phyloP scores from a whole-genome alignment of 2,113 vertebrate species.

The Thomomys bottae region DNA sequence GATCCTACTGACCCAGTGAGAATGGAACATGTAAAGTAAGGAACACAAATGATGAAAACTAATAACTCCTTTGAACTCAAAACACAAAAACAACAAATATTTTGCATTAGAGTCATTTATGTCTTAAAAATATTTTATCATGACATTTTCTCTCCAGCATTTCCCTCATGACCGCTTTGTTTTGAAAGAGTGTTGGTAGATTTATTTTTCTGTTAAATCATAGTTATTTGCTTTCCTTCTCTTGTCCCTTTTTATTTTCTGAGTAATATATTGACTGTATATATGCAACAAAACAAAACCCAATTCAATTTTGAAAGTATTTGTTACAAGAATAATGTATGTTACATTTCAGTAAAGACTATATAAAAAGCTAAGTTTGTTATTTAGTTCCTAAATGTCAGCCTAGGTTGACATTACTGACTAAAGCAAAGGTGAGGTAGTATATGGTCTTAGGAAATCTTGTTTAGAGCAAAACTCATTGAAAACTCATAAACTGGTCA shows the following conservation, averaged over 20 bases:
- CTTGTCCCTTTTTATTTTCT: slow-evolving; percentile 39
- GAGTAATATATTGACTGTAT: not conserved
- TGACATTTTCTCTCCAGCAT: slow-evolving; percentile 61
- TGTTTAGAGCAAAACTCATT: slow-evolving; percentile 31
- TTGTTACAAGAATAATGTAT: slow-evolving; percentile 36
- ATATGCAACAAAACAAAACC: slow-evolving; percentile 58
- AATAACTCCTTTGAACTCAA: slow-evolving; percentile 66
- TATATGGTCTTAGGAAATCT: slow-evolving; percentile 3
- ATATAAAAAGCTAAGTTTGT: slow-evolving; percentile 54
- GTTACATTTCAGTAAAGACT: slow-evolving; percentile 41
- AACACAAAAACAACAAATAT: slow-evolving; percentile 55
- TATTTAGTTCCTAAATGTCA: slow-evolving; percentile 40
- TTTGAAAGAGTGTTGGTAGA: slow-evolving; percentile 53
- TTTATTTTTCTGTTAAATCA: slow-evolving; percentile 57
- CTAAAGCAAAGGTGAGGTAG: slow-evolving; percentile 36
- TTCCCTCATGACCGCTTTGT: slow-evolving; percentile 58
- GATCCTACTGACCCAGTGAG: slow-evolving; percentile 50
- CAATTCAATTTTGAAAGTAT: slow-evolving; percentile 60
- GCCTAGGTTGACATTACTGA: slow-evolving; percentile 11
- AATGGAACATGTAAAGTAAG: slow-evolving; percentile 57
- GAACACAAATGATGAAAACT: slow-evolving; percentile 55
- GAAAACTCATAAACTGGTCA: not conserved
- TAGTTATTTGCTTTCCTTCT: slow-evolving; percentile 63
- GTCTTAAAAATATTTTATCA: slow-evolving; percentile 70
- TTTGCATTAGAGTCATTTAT: slow-evolving; percentile 62